These are phyloP conservation scores for Microtus pennsylvanicus DNA, from an alignment of 2,113 vertebrate species.

Conservation along the genomic window DNA sequence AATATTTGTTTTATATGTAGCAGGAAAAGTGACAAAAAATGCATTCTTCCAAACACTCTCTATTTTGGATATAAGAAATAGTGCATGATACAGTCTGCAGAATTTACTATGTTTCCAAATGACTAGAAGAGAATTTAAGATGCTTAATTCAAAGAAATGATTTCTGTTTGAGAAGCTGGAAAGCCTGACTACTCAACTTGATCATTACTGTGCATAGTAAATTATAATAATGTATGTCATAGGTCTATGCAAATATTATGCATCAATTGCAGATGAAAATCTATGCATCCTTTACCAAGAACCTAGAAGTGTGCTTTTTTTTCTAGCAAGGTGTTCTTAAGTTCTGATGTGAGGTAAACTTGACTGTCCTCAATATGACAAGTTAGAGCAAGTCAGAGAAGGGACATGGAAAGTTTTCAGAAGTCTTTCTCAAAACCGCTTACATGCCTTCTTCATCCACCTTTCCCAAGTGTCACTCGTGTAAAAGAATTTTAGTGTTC, in stretches of 20 bases:
- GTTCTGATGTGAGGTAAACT: background rate
- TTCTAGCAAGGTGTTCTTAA: background rate
- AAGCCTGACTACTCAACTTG: background rate
- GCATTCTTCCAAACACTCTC: background rate
- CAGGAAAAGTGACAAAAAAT: background rate
- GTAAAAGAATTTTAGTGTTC: background rate
- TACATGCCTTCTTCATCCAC: background rate
- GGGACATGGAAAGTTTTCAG: background rate
- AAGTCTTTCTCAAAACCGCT: background rate
- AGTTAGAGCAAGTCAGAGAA: background rate
- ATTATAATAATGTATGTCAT: background rate
- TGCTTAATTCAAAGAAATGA: background rate
- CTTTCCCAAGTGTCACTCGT: background rate
- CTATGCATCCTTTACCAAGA: background rate
- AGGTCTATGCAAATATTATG: background rate
- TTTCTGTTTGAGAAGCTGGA: background rate
- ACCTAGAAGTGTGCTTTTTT: background rate
- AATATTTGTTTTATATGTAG: background rate
- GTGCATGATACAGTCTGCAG: background rate
- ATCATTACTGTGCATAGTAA: background rate
- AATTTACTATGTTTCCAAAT: background rate
- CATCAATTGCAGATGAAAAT: background rate
- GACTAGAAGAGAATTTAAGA: background rate
- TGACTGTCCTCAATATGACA: background rate
- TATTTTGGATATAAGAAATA: background rate